Base-by-base conservation (phyloP, 1,140 invertebrate species). In the Bombus pyrosoma region DNA sequence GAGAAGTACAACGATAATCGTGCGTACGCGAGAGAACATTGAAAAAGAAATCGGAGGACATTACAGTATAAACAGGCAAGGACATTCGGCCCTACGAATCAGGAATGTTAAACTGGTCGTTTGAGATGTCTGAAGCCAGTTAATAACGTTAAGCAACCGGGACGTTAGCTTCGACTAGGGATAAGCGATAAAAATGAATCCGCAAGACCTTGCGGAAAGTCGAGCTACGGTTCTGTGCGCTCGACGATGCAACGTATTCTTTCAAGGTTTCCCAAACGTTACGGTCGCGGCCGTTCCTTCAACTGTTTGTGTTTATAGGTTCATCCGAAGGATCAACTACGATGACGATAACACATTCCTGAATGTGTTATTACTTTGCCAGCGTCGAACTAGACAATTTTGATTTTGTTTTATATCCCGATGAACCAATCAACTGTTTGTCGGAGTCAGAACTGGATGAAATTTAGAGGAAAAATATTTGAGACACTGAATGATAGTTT, bases 61-160 rank as follows among this genome's bases (percentile, higher is more conserved):
- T 64, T 37, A 57, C 62, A 10, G 32, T 22, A 9, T 34, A 68
- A 53, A 0, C 57, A 34, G 22, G 32, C 88, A 87, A 88, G 88
- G 88, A 88, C 83, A n/a, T 12, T 80, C 64, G 25, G 22, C 80
- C 32, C 37, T 43, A 75, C 83, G 78, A 77, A 34, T 76, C 28
- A 43, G 64, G 79, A 88, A 83, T 89, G 69, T 69, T 47, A 88
- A 88, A 79, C 62, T 79, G 59, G 64, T 72, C 41, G 47, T 53
- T 53, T n/a, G 37, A 22, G 8, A 76, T n/a, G 62, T 6, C 43
- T 34, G 77, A 37, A 79, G 32, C 6, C 5, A 39, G 73, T 87
- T 84, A 76, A 83, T 88, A 84, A 88, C 77, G 43, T 25, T 34
- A 59, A 80, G 39, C 64, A 68, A 81, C 74, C 22, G 5, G 25